These are phyloP conservation scores for Lamellibrachia columna DNA, from an alignment of 2,888 invertebrate genomes.

Conservation along the genomic window DNA sequence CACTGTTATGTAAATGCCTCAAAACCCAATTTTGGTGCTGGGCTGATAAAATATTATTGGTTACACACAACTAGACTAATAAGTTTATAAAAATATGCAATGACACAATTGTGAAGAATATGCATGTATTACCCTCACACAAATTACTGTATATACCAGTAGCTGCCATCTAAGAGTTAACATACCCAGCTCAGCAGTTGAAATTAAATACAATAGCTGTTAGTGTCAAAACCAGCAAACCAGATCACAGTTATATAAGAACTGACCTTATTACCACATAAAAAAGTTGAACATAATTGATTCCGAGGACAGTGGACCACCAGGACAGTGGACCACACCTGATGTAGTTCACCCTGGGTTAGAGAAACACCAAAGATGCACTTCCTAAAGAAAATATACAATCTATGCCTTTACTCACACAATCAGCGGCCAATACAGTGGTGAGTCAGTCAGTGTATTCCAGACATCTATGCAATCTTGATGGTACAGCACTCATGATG, in stretches of 20 bases:
- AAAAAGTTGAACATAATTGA: background rate
- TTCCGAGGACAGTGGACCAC: background rate
- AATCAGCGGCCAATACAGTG: background rate
- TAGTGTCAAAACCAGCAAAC: background rate
- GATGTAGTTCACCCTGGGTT: background rate
- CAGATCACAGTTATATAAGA: background rate
- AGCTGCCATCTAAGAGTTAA: background rate
- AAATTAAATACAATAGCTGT: background rate
- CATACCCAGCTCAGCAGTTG: background rate
- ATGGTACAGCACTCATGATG: background rate
- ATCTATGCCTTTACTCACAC: constrained; percentile 1
- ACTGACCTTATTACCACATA: background rate
- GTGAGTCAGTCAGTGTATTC: background rate
- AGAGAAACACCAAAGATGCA: background rate
- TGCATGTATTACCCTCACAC: background rate
- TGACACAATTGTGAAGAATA: background rate
- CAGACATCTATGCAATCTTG: background rate
- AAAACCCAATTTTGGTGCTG: background rate
- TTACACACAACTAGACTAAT: background rate
- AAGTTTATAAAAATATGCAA: too few relatives aligned
- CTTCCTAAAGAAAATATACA: background rate
- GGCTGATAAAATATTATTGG: background rate
- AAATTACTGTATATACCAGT: background rate
- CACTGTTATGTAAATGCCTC: background rate
- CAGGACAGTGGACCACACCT: background rate